Evolutionary conservation across 2,888 invertebrate genomes (phyloP).

Genomic region (Ctena decussata): DNA sequence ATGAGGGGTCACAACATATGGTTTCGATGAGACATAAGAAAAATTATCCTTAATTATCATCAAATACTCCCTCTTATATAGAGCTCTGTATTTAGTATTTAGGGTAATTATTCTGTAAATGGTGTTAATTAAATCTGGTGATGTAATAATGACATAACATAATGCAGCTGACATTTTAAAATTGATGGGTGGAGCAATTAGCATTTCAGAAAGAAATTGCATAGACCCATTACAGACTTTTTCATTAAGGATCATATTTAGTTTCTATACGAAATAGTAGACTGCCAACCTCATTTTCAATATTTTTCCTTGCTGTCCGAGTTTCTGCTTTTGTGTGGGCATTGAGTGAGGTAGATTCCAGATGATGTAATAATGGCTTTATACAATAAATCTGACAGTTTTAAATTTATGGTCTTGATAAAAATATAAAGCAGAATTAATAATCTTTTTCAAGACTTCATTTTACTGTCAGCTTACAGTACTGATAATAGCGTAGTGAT

Average conservation of each 20-base stretch:
- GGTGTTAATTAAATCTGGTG: neutral
- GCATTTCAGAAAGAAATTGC: neutral
- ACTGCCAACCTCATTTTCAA: neutral
- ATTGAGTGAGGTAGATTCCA: neutral
- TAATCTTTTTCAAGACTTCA: neutral
- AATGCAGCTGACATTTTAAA: neutral
- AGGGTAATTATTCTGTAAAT: no score
- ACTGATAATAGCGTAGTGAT: neutral
- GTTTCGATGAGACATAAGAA: no score
- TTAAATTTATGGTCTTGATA: neutral
- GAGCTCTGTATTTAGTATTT: no score
- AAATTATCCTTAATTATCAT: no score
- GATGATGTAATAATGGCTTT: neutral
- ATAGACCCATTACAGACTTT: neutral
- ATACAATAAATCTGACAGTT: neutral
- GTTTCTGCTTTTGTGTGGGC: neutral
- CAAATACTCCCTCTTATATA: no score
- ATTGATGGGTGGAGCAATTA: neutral
- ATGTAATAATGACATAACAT: neutral
- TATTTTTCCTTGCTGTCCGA: neutral
- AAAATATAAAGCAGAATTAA: conserved; percentile 6
- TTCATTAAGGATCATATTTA: neutral
- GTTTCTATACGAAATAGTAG: neutral
- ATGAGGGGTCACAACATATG: no score
- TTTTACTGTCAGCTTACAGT: neutral